phyloP scores from a whole-genome alignment of 2,797 vertebrate species.

The Alcedo atthis region DNA sequence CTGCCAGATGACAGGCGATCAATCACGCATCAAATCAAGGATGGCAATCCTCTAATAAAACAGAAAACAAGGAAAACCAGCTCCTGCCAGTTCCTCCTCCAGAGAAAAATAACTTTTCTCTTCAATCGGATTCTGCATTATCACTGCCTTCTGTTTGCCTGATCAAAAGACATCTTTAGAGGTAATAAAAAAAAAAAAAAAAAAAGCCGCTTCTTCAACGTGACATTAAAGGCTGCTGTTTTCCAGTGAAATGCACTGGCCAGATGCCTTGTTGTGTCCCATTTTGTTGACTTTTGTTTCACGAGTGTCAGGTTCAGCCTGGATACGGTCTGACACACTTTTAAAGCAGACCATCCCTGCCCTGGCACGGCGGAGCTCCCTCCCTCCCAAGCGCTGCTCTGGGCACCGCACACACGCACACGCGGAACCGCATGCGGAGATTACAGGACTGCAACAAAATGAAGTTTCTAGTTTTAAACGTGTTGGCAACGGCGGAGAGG shows the following conservation, averaged over 20 bases:
- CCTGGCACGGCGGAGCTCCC: constrained; percentile 37
- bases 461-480: constrained; percentile 69
- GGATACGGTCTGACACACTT: constrained; percentile 70
- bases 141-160: constrained; percentile 80
- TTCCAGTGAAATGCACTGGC: constrained; percentile 67
- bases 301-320: constrained; percentile 77
- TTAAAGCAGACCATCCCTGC: constrained; percentile 55
- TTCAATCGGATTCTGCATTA: constrained; percentile 83
- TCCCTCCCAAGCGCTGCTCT: constrained; percentile 20
- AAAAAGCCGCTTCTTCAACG: constrained; percentile 55
- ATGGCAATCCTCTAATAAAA: constrained; percentile 99
- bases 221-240: constrained; percentile 77
- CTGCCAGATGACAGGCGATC: constrained; percentile 97
- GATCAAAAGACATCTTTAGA: constrained; percentile 83
- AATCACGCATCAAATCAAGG: constrained; percentile 99
- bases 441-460: constrained; percentile 53
- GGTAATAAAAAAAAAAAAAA: constrained; percentile 67
- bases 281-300: constrained; percentile 75
- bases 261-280: constrained; percentile 69
- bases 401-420: constrained; percentile 46
- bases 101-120: constrained; percentile 88
- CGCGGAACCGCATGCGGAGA: constrained; percentile 47
- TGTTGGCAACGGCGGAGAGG: constrained; percentile 58
- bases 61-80: constrained; percentile 90
- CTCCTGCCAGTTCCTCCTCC: constrained; percentile 89